Percentiles rank a stretch among this genome's conserved stretches.
These are phyloP conservation scores for Diarsia mendica DNA, from an alignment of 2,888 invertebrate species.

Conservation along the genomic window DNA sequence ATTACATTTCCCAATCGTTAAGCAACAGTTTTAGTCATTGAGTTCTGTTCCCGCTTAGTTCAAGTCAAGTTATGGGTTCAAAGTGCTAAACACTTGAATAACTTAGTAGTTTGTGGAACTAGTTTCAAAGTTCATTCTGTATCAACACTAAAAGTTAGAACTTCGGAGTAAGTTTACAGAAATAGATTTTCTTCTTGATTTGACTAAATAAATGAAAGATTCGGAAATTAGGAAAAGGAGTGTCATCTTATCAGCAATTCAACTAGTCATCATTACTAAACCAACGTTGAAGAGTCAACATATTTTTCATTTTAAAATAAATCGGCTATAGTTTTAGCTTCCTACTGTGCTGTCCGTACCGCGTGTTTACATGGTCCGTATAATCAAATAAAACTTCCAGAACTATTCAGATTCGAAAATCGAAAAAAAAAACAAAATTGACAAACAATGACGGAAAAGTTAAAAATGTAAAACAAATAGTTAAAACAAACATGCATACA, in stretches of 20 bases:
- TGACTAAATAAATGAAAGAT: background rate
- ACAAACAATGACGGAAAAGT: background rate
- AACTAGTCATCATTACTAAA: too few species aligned
- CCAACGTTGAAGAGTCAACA: too few species aligned
- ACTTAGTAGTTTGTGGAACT: conserved; percentile 29
- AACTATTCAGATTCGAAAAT: too few species aligned
- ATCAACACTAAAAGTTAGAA: conserved; percentile 9
- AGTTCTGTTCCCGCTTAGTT: background rate
- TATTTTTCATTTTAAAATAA: too few species aligned
- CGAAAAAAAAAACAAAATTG: background rate
- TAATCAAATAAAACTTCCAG: too few species aligned
- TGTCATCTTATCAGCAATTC: background rate
- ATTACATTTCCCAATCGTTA: background rate
- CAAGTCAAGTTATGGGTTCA: conserved; percentile 39
- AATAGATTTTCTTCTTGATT: background rate
- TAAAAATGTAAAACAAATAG: too few species aligned
- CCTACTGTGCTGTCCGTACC: too few species aligned
- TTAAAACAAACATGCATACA: too few species aligned
- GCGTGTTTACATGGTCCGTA: too few species aligned
- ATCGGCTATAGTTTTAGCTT: too few species aligned
- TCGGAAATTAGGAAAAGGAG: background rate
- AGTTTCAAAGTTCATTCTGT: conserved; percentile 37
- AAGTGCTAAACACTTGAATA: conserved; percentile 44
- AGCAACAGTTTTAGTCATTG: conserved; percentile 8
- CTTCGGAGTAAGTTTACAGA: background rate